Conservation (phyloP, 2,113 vertebrate species). For the Etheostoma cragini region DNA sequence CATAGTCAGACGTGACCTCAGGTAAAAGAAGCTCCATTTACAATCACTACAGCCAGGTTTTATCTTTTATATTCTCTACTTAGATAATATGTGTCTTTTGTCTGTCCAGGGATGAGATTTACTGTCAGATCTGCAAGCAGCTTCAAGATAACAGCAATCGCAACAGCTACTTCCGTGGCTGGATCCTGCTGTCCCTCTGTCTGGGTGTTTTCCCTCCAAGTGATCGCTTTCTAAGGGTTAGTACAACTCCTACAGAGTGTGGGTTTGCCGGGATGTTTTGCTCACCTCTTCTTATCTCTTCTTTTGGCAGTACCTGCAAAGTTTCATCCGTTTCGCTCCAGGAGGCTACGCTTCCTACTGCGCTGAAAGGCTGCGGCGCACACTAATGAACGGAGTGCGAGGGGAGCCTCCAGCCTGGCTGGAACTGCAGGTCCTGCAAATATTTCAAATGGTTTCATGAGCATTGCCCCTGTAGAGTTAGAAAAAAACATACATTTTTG, state of each 20-base stretch:
- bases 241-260: neutral
- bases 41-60: neutral
- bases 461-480: no score
- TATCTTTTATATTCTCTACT: neutral
- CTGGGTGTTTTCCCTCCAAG: conserved; percentile 94
- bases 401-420: conserved; percentile 93
- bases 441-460: neutral
- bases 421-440: conserved; percentile 90
- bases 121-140: conserved; percentile 99
- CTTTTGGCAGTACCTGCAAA: conserved; percentile 89
- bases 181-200: conserved; percentile 96
- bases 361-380: conserved; percentile 89
- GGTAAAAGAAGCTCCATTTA: conserved; percentile 79
- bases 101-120: conserved; percentile 93
- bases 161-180: conserved; percentile 90
- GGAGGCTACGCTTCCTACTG: conserved; percentile 88
- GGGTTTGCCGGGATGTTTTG: neutral
- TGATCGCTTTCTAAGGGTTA: conserved; percentile 89
- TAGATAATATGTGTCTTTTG: conserved; percentile 8
- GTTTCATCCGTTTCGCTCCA: conserved; percentile 91
- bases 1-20: conserved; percentile 89
- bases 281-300: conserved; percentile 12
- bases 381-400: conserved; percentile 88
- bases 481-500: no score
- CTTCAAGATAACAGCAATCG: conserved; percentile 89